Evolutionary conservation across 2,888 invertebrate genomes (phyloP).

Genomic region (Pachymerium ferrugineum): DNA sequence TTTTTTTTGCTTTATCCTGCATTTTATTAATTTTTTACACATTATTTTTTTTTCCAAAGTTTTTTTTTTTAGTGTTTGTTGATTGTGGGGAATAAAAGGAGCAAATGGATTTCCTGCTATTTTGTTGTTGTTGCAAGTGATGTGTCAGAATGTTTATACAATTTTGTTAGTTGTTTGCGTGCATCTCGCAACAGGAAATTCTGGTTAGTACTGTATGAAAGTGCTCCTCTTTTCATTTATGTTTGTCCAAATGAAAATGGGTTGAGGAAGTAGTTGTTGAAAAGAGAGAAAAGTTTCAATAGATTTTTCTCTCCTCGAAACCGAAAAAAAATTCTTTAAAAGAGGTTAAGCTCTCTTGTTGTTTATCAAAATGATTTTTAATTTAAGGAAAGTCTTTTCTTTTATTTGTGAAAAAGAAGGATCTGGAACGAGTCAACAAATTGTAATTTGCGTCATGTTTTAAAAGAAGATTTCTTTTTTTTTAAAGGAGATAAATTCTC

Average conservation of each 20-base stretch:
- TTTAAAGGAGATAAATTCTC: not conserved
- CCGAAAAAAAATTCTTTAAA: too few species aligned
- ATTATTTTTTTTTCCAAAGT: too few species aligned
- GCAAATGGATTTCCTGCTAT: conserved; percentile 4
- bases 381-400: too few species aligned
- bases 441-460: not conserved
- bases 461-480: not conserved
- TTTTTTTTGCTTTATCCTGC: not conserved
- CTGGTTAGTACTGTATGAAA: not conserved
- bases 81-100: not conserved
- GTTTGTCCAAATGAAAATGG: not conserved
- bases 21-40: too few species aligned
- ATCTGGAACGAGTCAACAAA: too few species aligned
- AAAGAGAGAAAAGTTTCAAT: not conserved
- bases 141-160: not conserved
- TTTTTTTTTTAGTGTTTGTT: not conserved
- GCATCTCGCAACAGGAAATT: not conserved
- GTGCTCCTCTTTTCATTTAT: not conserved
- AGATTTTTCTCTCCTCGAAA: not conserved
- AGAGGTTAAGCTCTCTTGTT: too few species aligned
- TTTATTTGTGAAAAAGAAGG: too few species aligned
- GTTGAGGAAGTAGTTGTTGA: not conserved
- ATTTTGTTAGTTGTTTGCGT: not conserved
- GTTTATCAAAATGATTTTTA: too few species aligned
- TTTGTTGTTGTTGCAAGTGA: not conserved